These are phyloP conservation scores for Nematostella vectensis DNA, from an alignment of 92 coral and sea anemone species.

Conservation along the genomic window DNA sequence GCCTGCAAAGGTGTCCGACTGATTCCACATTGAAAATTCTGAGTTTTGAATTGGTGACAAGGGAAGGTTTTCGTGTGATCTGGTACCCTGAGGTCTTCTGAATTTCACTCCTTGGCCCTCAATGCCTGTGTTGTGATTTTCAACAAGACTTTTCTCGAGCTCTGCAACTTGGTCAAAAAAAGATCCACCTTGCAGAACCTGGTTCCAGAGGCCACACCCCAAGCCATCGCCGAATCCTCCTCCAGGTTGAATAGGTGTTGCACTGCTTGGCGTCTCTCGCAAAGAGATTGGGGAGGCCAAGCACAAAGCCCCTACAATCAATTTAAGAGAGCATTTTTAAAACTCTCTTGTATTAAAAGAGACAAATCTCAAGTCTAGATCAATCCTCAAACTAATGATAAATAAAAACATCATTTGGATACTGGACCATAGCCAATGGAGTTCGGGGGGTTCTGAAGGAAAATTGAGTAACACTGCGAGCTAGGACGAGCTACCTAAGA, in stretches of 20 bases:
- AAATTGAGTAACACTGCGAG: too few relatives aligned
- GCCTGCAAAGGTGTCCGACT: neutral
- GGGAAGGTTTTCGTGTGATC: neutral
- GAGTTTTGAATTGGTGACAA: conserved; percentile 1
- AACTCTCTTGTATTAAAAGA: too few relatives aligned
- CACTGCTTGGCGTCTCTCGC: conserved; percentile 12
- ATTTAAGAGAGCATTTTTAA: too few relatives aligned
- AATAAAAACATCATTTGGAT: too few relatives aligned
- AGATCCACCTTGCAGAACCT: conserved; percentile 34
- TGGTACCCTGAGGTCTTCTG: neutral
- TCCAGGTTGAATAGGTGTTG: conserved; percentile 34
- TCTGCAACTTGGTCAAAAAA: conserved; percentile 91
- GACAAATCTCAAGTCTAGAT: too few relatives aligned
- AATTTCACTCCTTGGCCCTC: neutral
- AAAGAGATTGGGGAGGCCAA: conserved; percentile 57
- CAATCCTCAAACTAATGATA: too few relatives aligned
- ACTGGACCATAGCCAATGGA: too few relatives aligned
- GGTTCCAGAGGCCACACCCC: conserved; percentile 34
- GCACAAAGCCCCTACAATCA: conserved; percentile 69
- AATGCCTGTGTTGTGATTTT: neutral
- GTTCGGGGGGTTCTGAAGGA: too few relatives aligned
- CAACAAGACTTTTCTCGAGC: conserved; percentile 36
- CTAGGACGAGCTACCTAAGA: too few relatives aligned
- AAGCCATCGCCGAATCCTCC: conserved; percentile 30
- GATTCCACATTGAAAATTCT: neutral